These are phyloP conservation scores for Luffia ferchaultella DNA, from an alignment of 2,888 invertebrate species.

Conservation along the genomic window DNA sequence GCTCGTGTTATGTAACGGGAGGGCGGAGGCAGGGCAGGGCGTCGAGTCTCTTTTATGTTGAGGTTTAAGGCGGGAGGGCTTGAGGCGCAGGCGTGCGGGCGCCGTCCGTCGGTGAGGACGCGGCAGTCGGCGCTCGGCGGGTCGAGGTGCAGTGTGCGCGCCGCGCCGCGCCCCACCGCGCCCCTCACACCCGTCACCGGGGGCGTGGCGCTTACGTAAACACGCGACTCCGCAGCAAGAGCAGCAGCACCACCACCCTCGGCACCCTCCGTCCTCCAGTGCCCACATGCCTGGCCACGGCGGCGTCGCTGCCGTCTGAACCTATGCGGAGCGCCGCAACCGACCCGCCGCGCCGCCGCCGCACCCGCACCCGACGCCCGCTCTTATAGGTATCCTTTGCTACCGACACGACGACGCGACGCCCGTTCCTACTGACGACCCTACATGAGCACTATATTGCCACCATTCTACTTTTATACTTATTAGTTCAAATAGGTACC, in stretches of 20 bases:
- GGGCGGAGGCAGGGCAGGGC: neutral
- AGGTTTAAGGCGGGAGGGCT: neutral
- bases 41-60: neutral
- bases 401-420: too few relatives aligned
- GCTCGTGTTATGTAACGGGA: constrained; percentile 19
- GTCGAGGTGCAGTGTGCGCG: constrained; percentile 40
- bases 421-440: too few relatives aligned
- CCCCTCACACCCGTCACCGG: constrained; percentile 60
- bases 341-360: constrained; percentile 47
- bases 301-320: constrained; percentile 38
- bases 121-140: constrained; percentile 62
- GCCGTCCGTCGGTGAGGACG: constrained; percentile 22
- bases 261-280: constrained; percentile 18
- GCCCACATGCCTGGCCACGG: constrained; percentile 54
- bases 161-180: constrained; percentile 61
- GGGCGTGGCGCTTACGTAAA: constrained; percentile 68
- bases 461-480: too few relatives aligned
- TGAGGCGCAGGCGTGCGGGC: constrained; percentile 5
- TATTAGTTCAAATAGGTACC: too few relatives aligned
- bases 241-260: constrained; percentile 42
- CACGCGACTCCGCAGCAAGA: constrained; percentile 45
- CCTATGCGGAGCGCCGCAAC: constrained; percentile 45
- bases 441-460: too few relatives aligned
- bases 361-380: constrained; percentile 45
- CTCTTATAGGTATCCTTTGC: constrained; percentile 57